Base-by-base conservation (phyloP, 2,113 vertebrate species). In the Daubentonia madagascariensis region DNA sequence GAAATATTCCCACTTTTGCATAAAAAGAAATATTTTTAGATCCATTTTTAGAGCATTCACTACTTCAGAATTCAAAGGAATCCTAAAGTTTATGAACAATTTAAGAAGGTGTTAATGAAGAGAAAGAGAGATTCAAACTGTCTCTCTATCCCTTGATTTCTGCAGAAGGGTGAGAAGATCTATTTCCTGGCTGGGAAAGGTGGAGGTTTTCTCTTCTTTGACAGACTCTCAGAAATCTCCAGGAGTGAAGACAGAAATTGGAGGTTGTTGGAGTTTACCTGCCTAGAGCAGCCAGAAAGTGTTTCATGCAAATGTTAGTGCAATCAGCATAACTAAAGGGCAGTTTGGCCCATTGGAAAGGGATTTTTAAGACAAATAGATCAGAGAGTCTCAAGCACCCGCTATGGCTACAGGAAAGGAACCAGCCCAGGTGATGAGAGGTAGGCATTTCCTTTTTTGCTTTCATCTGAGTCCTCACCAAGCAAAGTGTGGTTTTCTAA, bases 1-100 rank as follows among this genome's bases (percentile, higher is more conserved):
- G 18, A 89, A 61, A 85, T 14, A 63, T 16, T 52, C 28, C 65
- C 85, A 81, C 40, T 81, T 86, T 70, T 92, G 61, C 20, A 83
- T 65, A 37, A 94, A 92, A 73, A 86, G 57, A 37, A 23, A 57
- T 83, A 54, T 50, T 91, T 97, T 95, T 84, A 92, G 67, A 83
- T 80, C 63, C 28, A 84, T 37, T 84, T 87, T 97, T 80, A 92
- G 94, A 96, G 18, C 14, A 65, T 80, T 80, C 17, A 37, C 20
- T 91, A 61, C 52, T 88, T 96, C 65, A 85, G n/a, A 87, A 90
- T 30, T 85, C 57, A 85, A 83, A 88, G 52, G 16, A 14, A 67
- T 68, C 68, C 73, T 48, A 54, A 65, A 8, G 35, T 61, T 81
- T 89, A 20, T 48, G n/a, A 61, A 59, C 63, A 72, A 72, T 35